These are phyloP conservation scores for Cyclargus thomasi DNA, from an alignment of 1,140 invertebrate genomes.

Conservation along the genomic window DNA sequence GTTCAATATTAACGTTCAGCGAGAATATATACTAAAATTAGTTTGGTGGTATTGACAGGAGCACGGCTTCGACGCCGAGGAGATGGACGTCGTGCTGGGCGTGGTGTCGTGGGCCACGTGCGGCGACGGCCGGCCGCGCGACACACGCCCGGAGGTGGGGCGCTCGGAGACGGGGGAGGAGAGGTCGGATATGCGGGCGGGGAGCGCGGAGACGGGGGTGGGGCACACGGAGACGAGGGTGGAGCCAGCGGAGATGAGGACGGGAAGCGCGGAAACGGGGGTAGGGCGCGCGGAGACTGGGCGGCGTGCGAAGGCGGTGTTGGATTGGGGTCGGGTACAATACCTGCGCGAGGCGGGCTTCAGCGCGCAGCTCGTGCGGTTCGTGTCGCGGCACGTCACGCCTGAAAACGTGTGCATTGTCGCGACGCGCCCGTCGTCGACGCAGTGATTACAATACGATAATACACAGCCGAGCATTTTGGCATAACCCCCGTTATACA, in stretches of 20 bases:
- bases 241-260: neutral
- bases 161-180: no score
- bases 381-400: constrained; percentile 79
- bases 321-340: constrained; percentile 84
- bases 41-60: constrained; percentile 46
- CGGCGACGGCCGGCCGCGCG: constrained; percentile 76
- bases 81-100: constrained; percentile 85
- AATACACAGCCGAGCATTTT: no score
- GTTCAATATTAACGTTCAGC: neutral
- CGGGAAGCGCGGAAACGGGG: no score
- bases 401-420: constrained; percentile 88
- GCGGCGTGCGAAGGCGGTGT: constrained; percentile 82
- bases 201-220: no score
- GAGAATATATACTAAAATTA: neutral
- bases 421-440: constrained; percentile 46
- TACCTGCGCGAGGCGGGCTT: constrained; percentile 79
- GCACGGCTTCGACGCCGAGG: constrained; percentile 76
- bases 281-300: constrained; percentile 78
- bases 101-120: constrained; percentile 91
- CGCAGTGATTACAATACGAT: no score
- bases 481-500: no score
- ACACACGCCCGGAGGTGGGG: no score
- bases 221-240: no score
- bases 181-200: neutral
- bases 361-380: constrained; percentile 78